Base-by-base conservation (phyloP, 2,888 invertebrate genomes). In the Zeuzera pyrina region DNA sequence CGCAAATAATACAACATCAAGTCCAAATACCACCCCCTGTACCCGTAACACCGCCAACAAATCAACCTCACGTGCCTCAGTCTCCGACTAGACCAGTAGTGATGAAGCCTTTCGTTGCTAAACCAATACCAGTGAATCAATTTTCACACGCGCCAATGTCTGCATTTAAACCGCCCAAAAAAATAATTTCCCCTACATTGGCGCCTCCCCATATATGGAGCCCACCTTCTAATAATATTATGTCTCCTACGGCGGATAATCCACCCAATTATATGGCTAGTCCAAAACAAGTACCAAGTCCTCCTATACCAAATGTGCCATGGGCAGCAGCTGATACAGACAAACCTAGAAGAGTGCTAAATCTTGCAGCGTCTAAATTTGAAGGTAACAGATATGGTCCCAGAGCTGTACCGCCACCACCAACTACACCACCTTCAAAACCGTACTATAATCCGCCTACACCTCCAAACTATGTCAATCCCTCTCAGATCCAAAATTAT, bases 141-240 rank as follows among this genome's bases (percentile, higher is more conserved):
- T 92, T 92, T 52, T 91, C 89, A 13, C 92, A 92, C 57, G 91
- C 91, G 0, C 90, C 91, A 0, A 87, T 89, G 78, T 91, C 91
- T 6, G 91, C 91, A 2, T 92, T 92, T 52, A 88, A 89, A 43
- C 91, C 90, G 1, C 84, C 79, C 36, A 72, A 79, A 35, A 84
- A 70, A 43, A 69, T 70, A 35, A 55, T 56, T 15, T 83, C 72
- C 5, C 81, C 83, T 3, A 65, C 59, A 4, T 48, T 49, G 13
- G 65, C 70, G 6, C 65, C 68, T 2, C 52, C 72, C 1, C 67
- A 66, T 44, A 52, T 83, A 14, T 83, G 83, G 83, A 74, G 72
- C 44, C 81, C 84, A 1, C 76, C 83, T 1, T 78, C 83, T 10
- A 45, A 66, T 16, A 57, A 56, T 34, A 48, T 55, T 15, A 49